Evolutionary conservation across 1,140 invertebrate species (phyloP).

Genomic region (Melitaea cinxia): DNA sequence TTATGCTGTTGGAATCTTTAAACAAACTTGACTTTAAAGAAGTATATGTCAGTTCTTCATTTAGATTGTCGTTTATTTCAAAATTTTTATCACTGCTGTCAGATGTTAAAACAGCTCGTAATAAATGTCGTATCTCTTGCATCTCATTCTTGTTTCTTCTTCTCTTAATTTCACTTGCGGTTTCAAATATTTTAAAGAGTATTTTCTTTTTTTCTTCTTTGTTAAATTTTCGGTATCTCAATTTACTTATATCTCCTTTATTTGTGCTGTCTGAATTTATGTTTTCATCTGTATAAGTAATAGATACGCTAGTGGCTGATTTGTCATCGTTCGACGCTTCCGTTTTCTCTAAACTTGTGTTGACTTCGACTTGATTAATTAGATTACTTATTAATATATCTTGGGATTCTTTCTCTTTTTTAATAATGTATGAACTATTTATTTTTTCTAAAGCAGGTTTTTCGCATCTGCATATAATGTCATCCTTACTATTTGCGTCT

Average conservation of each 20-base stretch:
- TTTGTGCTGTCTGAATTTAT: conserved; percentile 16
- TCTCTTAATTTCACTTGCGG: conserved; percentile 36
- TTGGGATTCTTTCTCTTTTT: conserved; percentile 17
- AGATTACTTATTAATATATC: conserved; percentile 3
- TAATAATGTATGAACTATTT: conserved; percentile 3
- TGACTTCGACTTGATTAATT: conserved; percentile 9
- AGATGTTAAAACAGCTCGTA: conserved; percentile 54
- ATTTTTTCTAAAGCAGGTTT: background rate
- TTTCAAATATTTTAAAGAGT: conserved; percentile 52
- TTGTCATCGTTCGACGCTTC: conserved; percentile 18
- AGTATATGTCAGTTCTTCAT: conserved; percentile 44
- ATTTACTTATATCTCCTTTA: conserved; percentile 7
- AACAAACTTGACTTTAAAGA: conserved; percentile 46
- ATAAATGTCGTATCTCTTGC: conserved; percentile 46
- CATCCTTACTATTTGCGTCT: background rate
- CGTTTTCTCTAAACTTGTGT: conserved; percentile 14
- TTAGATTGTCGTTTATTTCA: conserved; percentile 36
- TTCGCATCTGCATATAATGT: conserved; percentile 11
- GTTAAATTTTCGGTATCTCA: conserved; percentile 16
- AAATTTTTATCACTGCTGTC: conserved; percentile 52
- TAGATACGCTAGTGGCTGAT: conserved; percentile 10
- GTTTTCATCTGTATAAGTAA: conserved; percentile 14
- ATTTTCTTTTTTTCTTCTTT: conserved; percentile 56
- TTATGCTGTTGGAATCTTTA: conserved; percentile 50
- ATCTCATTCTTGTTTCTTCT: conserved; percentile 44